Evolutionary conservation across 2,797 vertebrate genomes (phyloP), one percentile per base, ranked within the genome.

Genomic region (Myotis myotis): DNA sequence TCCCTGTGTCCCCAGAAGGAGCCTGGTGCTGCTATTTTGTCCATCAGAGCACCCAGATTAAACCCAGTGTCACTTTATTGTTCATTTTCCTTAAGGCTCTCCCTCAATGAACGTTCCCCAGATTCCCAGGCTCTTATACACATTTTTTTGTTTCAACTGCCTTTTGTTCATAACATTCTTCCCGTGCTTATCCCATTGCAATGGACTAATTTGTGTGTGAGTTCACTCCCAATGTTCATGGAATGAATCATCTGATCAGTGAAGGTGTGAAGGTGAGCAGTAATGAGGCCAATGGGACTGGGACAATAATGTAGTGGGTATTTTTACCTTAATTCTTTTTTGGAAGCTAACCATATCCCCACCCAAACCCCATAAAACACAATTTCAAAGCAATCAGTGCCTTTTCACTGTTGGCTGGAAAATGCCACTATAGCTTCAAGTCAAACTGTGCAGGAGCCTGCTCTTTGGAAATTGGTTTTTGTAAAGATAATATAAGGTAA

Each of bases 291-390:
- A 79, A 16, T 6, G 49, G 30, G 22, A 28, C 22, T 23, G 0
- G 44, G 53, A 19, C 55, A 55, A 1, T 20, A 62, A 25, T 30
- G 7, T 41, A 30, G 49, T 3, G 12, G 7, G 17, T 0, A 36
- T 11, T n/a, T 81, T 96, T 30, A 83, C 36, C 25, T 28, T 25
- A 83, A 60, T 82, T 23, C 4, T 72, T 81, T 47, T 13, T 92
- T 1, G 3, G 3, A 5, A 90, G 13, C 44, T n/a, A 89, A 75
- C 15, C 11, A 4, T 12, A 30, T 76, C 17, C 6, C 25, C 12
- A 62, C 5, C 8, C 30, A 71, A 19, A 80, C 0, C 2, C 13
- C 7, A 66, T 20, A 72, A 41, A 23, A 44, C 38, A 68, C 11
- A 70, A 17, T 22, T 80, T 90, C 5, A 15, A 90, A 76, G 30